Percentiles rank a stretch among this genome's conserved stretches.
phyloP scores from a whole-genome alignment of 1,140 invertebrate species.

The Achroia grisella region DNA sequence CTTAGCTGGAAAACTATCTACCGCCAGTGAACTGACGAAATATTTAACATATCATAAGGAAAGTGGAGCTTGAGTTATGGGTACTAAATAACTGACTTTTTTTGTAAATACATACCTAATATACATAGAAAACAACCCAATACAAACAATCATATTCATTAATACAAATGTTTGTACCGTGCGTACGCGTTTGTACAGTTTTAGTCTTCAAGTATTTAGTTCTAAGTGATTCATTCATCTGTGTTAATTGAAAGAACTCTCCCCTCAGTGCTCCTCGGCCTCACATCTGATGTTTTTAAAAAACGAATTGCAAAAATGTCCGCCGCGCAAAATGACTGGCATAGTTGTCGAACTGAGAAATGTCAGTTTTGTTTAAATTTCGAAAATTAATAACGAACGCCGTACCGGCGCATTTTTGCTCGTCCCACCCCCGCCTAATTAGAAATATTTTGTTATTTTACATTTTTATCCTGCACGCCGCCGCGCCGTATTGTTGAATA shows the following conservation, averaged over 20 bases:
- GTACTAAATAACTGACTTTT: too few relatives aligned
- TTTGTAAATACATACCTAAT: too few relatives aligned
- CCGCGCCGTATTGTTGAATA: conserved; percentile 2
- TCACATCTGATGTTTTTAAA: conserved; percentile 13
- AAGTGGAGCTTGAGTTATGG: too few relatives aligned
- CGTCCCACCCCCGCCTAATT: conserved; percentile 43
- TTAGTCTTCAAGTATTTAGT: too few relatives aligned
- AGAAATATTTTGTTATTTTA: conserved; percentile 56
- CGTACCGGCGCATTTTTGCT: conserved; percentile 32
- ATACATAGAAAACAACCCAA: too few relatives aligned
- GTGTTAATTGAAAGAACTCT: conserved; percentile 5
- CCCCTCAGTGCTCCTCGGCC: conserved; percentile 11
- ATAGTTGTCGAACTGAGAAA: conserved; percentile 58
- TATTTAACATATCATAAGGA: too few relatives aligned
- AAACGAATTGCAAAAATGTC: conserved; percentile 35
- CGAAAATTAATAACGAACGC: conserved; percentile 59
- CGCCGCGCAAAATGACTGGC: conserved; percentile 35
- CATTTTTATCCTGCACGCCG: conserved; percentile 24
- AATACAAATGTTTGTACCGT: too few relatives aligned
- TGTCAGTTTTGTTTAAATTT: conserved; percentile 68
- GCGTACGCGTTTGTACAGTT: too few relatives aligned
- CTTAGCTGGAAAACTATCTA: too few relatives aligned
- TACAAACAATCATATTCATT: too few relatives aligned
- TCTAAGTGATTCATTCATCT: too few relatives aligned
- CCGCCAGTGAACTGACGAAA: too few relatives aligned